phyloP scores from a whole-genome alignment of 2,113 vertebrate species.

The Apeltes quadracus region DNA sequence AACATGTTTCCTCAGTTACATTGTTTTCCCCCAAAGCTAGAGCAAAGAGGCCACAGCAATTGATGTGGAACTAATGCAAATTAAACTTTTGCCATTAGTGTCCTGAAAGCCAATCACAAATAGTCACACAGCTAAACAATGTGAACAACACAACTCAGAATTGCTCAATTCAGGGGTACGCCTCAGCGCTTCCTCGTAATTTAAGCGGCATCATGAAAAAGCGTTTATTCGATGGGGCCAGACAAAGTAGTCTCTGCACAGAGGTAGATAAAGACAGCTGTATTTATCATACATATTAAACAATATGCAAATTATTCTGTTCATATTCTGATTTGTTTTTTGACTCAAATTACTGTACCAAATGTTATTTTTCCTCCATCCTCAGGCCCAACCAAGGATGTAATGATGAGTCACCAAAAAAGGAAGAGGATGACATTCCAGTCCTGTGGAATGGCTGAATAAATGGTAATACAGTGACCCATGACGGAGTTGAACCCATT shows the following conservation, averaged over 20 bases:
- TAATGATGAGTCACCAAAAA: slow-evolving; percentile 53
- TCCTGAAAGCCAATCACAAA: slow-evolving; percentile 10
- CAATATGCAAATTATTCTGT: slow-evolving; percentile 28
- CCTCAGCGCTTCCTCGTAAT: neutral
- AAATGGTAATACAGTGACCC: slow-evolving; percentile 58
- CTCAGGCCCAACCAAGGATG: slow-evolving; percentile 20
- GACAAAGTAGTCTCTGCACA: slow-evolving; percentile 11
- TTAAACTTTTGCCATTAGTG: slow-evolving; percentile 14
- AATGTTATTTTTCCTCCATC: slow-evolving; percentile 15
- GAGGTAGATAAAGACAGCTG: neutral
- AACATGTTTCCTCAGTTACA: slow-evolving; percentile 3
- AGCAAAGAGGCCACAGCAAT: slow-evolving; percentile 6
- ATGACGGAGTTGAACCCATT: slow-evolving; percentile 21
- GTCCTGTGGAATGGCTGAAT: slow-evolving; percentile 20
- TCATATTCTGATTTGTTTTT: slow-evolving; percentile 23
- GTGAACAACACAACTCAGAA: slow-evolving; percentile 4
- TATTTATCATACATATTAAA: slow-evolving; percentile 4
- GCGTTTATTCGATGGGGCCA: neutral
- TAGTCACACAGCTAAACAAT: neutral
- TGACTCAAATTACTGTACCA: slow-evolving; percentile 11
- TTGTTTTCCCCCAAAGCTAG: slow-evolving; percentile 1
- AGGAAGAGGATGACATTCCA: slow-evolving; percentile 50
- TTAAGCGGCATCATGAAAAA: slow-evolving; percentile 26
- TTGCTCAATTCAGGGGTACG: neutral
- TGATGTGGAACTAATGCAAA: slow-evolving; percentile 30